A percentile compares a stretch with the other conserved stretches of the same genome.
phyloP scores from a whole-genome alignment of 2,113 vertebrate species.

The Uria lomvia region DNA sequence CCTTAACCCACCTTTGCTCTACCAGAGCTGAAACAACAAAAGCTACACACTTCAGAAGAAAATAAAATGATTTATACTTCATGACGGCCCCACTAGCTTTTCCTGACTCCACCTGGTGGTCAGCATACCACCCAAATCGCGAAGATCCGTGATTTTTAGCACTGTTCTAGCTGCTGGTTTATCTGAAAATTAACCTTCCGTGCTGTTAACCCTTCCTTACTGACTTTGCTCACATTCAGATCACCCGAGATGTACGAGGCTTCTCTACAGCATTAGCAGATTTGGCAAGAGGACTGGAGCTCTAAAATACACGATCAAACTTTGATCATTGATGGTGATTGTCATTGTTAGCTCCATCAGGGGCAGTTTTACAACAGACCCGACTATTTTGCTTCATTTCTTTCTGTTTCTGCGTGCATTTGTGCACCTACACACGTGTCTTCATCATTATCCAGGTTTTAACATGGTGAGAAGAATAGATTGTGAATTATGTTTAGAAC shows the following conservation, averaged over 20 bases:
- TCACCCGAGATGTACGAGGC: neutral
- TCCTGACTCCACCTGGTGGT: neutral
- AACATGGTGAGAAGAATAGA: neutral
- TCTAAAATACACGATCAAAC: neutral
- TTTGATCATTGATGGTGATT: neutral
- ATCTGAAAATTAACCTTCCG: neutral
- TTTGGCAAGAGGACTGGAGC: neutral
- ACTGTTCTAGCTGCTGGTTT: neutral
- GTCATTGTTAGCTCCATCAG: neutral
- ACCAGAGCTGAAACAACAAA: neutral
- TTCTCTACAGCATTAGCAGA: neutral
- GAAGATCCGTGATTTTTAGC: neutral
- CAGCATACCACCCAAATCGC: neutral
- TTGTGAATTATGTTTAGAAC: neutral
- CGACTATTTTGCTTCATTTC: neutral
- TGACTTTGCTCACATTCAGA: neutral
- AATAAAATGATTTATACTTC: neutral
- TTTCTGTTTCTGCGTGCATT: neutral
- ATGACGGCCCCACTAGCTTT: neutral
- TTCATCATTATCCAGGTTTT: neutral
- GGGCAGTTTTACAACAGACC: neutral
- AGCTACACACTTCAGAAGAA: neutral
- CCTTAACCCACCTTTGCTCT: neutral
- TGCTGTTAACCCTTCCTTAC: neutral
- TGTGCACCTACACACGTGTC: rapidly evolving